Evolutionary conservation across 2,113 vertebrate genomes (phyloP).

Genomic region (Antigone vipio): DNA sequence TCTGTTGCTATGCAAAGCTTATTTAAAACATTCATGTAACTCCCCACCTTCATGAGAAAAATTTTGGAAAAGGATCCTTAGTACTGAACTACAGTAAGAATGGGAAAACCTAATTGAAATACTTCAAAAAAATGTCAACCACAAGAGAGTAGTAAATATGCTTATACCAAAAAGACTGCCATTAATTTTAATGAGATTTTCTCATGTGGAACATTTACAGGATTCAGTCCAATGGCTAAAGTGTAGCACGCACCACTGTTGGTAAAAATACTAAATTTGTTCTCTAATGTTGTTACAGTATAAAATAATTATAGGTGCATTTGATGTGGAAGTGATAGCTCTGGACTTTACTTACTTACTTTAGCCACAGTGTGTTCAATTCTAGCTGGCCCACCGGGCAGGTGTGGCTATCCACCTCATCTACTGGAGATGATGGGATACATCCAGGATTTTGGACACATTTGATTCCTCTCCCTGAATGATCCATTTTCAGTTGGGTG

Average conservation of each 20-base stretch:
- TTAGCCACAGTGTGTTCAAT: not conserved
- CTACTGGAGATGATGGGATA: not conserved
- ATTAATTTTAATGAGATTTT: slow-evolving; percentile 25
- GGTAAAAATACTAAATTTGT: not conserved
- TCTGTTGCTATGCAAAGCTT: not conserved
- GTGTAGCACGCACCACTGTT: not conserved
- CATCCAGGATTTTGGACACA: not conserved
- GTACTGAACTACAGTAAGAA: not conserved
- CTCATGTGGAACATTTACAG: slow-evolving; percentile 1
- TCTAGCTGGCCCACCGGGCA: not conserved
- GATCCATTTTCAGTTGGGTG: not conserved
- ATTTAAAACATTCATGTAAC: not conserved
- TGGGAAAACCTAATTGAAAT: not conserved
- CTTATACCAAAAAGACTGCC: not conserved
- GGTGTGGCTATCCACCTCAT: not conserved
- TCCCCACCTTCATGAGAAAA: rapidly evolving
- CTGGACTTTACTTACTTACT: not conserved
- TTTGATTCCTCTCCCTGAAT: not conserved
- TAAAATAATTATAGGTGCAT: not conserved
- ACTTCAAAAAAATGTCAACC: not conserved
- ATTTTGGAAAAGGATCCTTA: not conserved
- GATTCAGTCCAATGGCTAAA: not conserved
- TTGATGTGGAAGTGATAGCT: not conserved
- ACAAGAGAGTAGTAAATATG: not conserved
- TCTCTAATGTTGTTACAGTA: not conserved